Percentiles rank a stretch among this genome's conserved stretches.
These are phyloP conservation scores for Oxytorus armatus DNA, from an alignment of 2,888 invertebrate genomes.

Conservation along the genomic window DNA sequence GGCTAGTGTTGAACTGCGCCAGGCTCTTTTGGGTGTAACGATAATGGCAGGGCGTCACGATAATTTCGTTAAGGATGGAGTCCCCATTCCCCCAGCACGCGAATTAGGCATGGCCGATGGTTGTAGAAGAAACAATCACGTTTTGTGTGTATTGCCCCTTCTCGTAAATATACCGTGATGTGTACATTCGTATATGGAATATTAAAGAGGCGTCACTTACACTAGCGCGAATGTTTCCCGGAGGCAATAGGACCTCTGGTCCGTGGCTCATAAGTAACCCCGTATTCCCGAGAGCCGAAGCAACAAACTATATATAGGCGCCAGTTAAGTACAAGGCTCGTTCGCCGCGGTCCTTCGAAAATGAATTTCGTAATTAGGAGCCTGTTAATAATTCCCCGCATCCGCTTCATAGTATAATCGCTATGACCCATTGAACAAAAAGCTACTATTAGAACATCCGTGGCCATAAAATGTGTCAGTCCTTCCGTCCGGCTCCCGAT, in stretches of 20 bases:
- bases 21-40: conserved; percentile 71
- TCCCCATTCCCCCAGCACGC: conserved; percentile 39
- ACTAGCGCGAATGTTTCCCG: conserved; percentile 43
- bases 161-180: conserved; percentile 22
- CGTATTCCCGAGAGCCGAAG: conserved; percentile 55
- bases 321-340: conserved; percentile 79
- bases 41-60: conserved; percentile 76
- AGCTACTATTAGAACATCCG: conserved; percentile 61
- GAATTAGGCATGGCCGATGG: conserved; percentile 61
- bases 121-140: conserved; percentile 44
- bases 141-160: conserved; percentile 22
- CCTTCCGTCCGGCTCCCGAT: conserved; percentile 24
- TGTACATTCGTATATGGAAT: conserved; percentile 54
- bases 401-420: conserved; percentile 38
- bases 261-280: conserved; percentile 23
- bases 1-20: conserved; percentile 61
- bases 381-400: conserved; percentile 62
- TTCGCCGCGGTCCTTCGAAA: conserved; percentile 65
- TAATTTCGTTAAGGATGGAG: conserved; percentile 71
- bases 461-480: conserved; percentile 55
- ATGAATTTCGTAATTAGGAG: conserved; percentile 70
- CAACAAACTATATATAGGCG: conserved; percentile 77
- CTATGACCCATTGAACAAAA: conserved; percentile 2
- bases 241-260: conserved; percentile 5
- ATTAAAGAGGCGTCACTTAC: conserved; percentile 55